Percentiles rank a stretch among this genome's conserved stretches.
These are phyloP conservation scores for Periophthalmodon schlosseri DNA, from an alignment of 2,113 vertebrate species.

Conservation along the genomic window DNA sequence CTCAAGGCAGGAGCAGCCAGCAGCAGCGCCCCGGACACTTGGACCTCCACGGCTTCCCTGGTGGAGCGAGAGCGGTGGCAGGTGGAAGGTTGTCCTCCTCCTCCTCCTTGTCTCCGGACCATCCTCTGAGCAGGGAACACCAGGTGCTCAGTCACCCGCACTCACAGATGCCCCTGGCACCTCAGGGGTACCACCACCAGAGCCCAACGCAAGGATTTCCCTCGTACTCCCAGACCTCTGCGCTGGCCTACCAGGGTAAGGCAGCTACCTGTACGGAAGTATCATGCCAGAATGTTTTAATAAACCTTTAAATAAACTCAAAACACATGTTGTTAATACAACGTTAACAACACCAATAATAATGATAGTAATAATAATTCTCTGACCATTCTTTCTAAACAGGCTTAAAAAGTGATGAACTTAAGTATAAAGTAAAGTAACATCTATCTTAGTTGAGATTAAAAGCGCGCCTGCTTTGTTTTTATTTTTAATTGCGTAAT, in stretches of 20 bases:
- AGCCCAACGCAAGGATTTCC: constrained; percentile 79
- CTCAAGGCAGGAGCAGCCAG: constrained; percentile 76
- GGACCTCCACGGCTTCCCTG: constrained; percentile 79
- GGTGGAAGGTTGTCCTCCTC: constrained; percentile 82
- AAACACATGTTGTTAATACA: too few species aligned
- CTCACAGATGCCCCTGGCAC: constrained; percentile 76
- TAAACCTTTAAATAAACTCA: neutral
- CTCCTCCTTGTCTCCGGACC: constrained; percentile 84
- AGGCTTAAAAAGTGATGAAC: too few species aligned
- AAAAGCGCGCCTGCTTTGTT: too few species aligned
- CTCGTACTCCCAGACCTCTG: constrained; percentile 81
- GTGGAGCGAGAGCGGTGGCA: constrained; percentile 77
- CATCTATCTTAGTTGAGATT: too few species aligned
- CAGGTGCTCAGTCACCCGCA: constrained; percentile 76
- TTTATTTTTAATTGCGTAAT: too few species aligned
- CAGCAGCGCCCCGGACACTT: constrained; percentile 75
- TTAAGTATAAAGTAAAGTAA: too few species aligned
- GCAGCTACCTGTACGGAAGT: constrained; percentile 29
- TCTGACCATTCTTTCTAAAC: too few species aligned
- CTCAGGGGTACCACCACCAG: constrained; percentile 82
- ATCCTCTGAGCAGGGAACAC: constrained; percentile 85
- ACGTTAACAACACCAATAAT: too few species aligned
- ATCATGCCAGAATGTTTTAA: neutral
- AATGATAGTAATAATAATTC: too few species aligned
- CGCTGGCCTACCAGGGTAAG: constrained; percentile 92